These are phyloP conservation scores for Pseudomyrmex concolor DNA, from an alignment of 1,140 invertebrate genomes.

Conservation along the genomic window DNA sequence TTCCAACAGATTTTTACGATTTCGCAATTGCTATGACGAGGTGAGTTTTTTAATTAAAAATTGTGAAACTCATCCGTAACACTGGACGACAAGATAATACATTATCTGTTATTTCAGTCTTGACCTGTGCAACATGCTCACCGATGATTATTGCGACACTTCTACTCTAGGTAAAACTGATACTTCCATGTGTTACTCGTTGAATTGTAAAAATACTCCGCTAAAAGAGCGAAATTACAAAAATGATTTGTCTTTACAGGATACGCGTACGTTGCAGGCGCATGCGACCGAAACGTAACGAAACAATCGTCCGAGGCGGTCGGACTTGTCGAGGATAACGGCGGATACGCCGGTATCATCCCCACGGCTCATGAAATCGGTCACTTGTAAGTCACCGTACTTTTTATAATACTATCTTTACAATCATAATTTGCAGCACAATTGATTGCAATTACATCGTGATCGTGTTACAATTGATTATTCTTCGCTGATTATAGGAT, in stretches of 20 bases:
- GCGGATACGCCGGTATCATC: slow-evolving; percentile 79
- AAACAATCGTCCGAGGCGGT: slow-evolving; percentile 73
- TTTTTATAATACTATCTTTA: not conserved
- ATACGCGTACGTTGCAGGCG: slow-evolving; percentile 75
- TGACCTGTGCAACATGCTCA: slow-evolving; percentile 69
- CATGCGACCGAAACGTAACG: slow-evolving; percentile 69
- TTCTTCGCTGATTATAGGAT: slow-evolving; percentile 66
- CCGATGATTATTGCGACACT: slow-evolving; percentile 56
- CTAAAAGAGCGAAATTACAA: no score
- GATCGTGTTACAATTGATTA: not conserved
- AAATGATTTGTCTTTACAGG: slow-evolving; percentile 60
- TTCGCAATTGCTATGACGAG: slow-evolving; percentile 67
- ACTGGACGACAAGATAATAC: not conserved
- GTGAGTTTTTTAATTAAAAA: slow-evolving; percentile 49
- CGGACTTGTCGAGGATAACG: slow-evolving; percentile 79
- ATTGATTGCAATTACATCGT: no score
- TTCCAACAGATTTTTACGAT: slow-evolving; percentile 67
- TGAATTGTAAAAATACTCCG: not conserved
- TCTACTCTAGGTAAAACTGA: slow-evolving; percentile 65
- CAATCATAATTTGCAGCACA: no score
- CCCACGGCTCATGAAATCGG: slow-evolving; percentile 80
- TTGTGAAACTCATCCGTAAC: not conserved
- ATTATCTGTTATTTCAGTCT: slow-evolving; percentile 42
- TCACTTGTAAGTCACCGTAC: slow-evolving; percentile 76
- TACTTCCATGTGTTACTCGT: not conserved